Evolutionary conservation across 2,797 vertebrate species (phyloP).

Genomic region (Onychomys torridus): DNA sequence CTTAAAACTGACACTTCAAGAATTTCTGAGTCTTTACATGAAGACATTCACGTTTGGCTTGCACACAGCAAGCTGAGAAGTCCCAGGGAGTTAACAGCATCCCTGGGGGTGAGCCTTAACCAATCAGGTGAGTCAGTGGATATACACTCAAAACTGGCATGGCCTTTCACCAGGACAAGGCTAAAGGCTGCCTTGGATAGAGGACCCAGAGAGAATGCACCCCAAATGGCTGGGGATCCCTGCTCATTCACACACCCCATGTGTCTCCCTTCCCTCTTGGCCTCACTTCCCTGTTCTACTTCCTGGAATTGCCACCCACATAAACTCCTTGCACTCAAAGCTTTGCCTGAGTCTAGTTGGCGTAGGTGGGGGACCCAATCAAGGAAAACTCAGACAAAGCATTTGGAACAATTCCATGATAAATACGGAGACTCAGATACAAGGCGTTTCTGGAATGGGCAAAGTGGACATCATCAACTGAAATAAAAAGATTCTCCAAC

Average conservation of each 20-base stretch:
- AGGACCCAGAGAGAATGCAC: background rate
- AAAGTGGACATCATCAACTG: background rate
- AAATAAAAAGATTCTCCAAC: conserved; percentile 20
- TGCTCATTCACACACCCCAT: background rate
- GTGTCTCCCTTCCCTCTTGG: background rate
- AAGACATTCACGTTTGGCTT: background rate
- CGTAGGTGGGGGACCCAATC: background rate
- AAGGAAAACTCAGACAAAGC: background rate
- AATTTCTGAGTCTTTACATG: background rate
- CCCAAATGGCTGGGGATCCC: background rate
- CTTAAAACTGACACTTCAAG: background rate
- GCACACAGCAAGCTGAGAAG: background rate
- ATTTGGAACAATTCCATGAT: conserved; percentile 2
- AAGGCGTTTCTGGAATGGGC: conserved; percentile 5
- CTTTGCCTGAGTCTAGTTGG: background rate
- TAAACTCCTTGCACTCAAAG: conserved; percentile 23
- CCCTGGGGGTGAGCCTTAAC: background rate
- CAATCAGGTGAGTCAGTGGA: background rate
- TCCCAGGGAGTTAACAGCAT: background rate
- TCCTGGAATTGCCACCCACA: conserved; percentile 42
- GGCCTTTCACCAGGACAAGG: background rate
- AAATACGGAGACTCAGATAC: conserved; percentile 20
- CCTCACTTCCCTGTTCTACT: conserved; percentile 30
- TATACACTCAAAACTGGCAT: background rate
- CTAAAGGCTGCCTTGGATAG: background rate